Conservation (phyloP, 23 tunicate genomes). For the Pegea sp. region DNA sequence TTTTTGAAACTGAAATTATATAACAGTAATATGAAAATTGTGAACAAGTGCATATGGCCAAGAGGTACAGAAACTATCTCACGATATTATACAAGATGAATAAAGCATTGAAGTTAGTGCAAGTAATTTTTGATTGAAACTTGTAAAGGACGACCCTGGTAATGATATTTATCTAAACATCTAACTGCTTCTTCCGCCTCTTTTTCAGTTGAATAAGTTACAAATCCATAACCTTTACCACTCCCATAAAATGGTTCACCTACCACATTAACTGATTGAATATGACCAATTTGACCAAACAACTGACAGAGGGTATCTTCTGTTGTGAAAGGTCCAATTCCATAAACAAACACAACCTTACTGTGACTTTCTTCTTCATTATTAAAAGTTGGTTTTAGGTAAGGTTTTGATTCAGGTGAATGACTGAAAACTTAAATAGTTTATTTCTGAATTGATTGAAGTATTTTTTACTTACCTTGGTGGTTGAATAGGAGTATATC, state of each 20-base stretch:
- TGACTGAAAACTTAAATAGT: no score
- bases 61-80: no score
- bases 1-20: no score
- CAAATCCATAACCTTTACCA: constrained; percentile 45
- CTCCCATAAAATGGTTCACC: neutral
- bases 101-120: no score
- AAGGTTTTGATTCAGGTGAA: no score
- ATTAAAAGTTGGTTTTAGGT: no score
- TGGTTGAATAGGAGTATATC: no score
- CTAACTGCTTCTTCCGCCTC: constrained; percentile 39
- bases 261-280: neutral
- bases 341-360: constrained; percentile 54
- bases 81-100: no score
- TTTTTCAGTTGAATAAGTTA: constrained; percentile 16
- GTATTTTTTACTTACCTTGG: no score
- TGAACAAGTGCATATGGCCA: no score
- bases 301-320: constrained; percentile 40
- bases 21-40: no score
- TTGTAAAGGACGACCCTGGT: constrained; percentile 28
- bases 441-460: no score
- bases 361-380: neutral
- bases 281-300: constrained; percentile 31
- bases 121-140: constrained; percentile 51
- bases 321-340: constrained; percentile 50
- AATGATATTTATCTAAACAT: constrained; percentile 14